A percentile compares a stretch with the other conserved stretches of the same genome.
Conservation (phyloP, 2,888 invertebrate species). For the Adela reaumurella region DNA sequence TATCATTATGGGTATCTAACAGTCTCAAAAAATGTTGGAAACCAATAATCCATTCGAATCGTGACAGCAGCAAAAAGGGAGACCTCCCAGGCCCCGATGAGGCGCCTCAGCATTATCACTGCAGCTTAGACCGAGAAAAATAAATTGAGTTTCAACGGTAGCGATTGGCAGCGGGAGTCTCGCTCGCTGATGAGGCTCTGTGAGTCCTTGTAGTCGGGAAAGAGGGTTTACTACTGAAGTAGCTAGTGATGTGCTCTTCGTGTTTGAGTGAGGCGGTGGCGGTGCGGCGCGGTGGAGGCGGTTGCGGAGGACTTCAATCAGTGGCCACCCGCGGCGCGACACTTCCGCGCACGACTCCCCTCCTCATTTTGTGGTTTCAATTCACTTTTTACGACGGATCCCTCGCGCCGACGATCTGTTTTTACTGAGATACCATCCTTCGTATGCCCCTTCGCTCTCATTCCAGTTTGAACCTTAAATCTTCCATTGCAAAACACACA, state of each 20-base stretch:
- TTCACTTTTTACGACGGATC: conserved; percentile 41
- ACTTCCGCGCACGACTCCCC: conserved; percentile 20
- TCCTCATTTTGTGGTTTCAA: conserved; percentile 52
- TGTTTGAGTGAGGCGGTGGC: no score
- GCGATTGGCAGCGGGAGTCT: background rate
- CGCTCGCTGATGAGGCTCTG: background rate
- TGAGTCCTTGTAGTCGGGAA: no score
- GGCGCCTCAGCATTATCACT: background rate
- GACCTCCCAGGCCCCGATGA: background rate
- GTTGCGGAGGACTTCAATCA: conserved; percentile 8
- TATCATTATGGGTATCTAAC: no score
- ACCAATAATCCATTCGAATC: no score
- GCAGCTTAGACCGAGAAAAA: background rate
- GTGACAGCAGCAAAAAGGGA: no score
- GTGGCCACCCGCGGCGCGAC: conserved; percentile 46
- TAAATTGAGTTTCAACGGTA: background rate
- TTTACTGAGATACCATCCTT: no score
- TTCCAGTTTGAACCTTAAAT: no score
- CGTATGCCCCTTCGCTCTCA: no score
- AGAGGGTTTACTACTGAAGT: no score
- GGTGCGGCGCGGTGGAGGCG: conserved; percentile 13
- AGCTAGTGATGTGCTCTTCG: no score
- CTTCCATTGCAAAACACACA: no score
- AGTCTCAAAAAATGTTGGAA: no score
- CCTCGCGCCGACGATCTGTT: background rate